Base-by-base conservation (phyloP, 2,888 invertebrate species). In the Acrocera orbiculus region DNA sequence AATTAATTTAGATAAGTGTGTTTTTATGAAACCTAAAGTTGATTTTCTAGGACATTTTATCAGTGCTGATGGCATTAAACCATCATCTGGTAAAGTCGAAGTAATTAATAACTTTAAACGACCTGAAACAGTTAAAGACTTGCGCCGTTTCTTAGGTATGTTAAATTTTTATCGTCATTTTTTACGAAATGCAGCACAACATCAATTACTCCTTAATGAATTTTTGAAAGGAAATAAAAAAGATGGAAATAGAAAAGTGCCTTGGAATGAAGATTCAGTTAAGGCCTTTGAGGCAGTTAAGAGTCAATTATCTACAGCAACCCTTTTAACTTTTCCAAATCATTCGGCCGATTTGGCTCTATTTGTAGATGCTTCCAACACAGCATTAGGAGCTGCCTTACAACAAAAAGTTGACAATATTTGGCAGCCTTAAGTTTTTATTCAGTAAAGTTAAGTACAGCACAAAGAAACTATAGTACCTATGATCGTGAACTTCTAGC, bases 401-500 rank as follows among this genome's bases (percentile, higher is more conserved):
- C 53, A 61, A 32, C 57, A 58, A 37, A 16, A 20, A 0, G 31
- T 33, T 4, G 30, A 42, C 4, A 31, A 38, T n/a, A 19, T 35
- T 2, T 53, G 51, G 50, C 42, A 54, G 40, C 56, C 57, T 0
- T 33, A 4, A 51, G 50, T 1, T 60, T 57, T 33, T 58, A 51
- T 35, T 56, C 54, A 2, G 43, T 41, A 26, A 55, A 53, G 25
- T 40, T 59, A 1, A 46, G 36, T 14, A 34, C 45, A 5, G 35
- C 52, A 0, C 49, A 61, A 37, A 29, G 20, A 10, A 54, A 52
- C 6, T 61, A 58, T 29, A 51, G 53, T n/a, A 48, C 49, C 16
- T 60, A 57, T 37, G 56, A 62, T 34, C 26, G 55, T 5, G 54
- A 58, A 40, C 45, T 61, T 0, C 41, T 57, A 4, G 54, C 52